Percentiles rank a stretch among this genome's conserved stretches.
Conservation (phyloP, 2,113 vertebrate species). For the Neodon shergylaensis region DNA sequence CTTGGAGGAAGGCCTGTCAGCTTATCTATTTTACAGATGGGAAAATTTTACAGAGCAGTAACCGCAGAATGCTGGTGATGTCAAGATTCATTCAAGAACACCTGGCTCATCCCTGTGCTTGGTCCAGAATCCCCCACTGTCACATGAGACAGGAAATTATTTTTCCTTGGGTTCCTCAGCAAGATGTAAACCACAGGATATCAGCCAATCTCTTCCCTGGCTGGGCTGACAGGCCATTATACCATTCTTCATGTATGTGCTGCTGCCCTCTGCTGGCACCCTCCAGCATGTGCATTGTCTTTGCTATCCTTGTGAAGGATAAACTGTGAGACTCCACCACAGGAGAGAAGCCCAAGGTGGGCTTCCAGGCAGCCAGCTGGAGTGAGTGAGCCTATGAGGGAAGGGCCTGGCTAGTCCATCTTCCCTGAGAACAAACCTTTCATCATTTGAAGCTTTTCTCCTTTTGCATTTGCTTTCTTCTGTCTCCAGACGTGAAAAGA, state of each 20-base stretch:
- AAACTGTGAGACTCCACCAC: neutral
- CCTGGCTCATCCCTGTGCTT: neutral
- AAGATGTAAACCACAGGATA: constrained; percentile 42
- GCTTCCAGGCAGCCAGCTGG: neutral
- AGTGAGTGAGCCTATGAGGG: neutral
- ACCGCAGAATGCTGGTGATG: neutral
- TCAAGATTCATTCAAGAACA: neutral
- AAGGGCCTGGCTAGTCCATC: neutral
- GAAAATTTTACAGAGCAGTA: neutral
- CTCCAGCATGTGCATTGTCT: neutral
- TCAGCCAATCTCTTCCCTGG: constrained; percentile 15
- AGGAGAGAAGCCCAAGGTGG: neutral
- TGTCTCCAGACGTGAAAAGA: neutral
- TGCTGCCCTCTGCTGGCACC: constrained; percentile 75
- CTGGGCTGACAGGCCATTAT: neutral
- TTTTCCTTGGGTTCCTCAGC: constrained; percentile 7
- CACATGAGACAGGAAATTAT: constrained; percentile 7
- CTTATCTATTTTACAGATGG: neutral
- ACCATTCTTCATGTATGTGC: neutral
- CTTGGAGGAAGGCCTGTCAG: neutral
- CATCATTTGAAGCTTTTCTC: neutral
- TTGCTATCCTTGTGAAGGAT: neutral
- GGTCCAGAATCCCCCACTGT: neutral
- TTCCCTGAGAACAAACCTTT: neutral
- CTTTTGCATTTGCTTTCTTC: neutral